A percentile compares a stretch with the other conserved stretches of the same genome.
These are phyloP conservation scores for Dysidea cf. avara DNA, from an alignment of 37 sponge, comb jelly and placozoan genomes.

Conservation along the genomic window DNA sequence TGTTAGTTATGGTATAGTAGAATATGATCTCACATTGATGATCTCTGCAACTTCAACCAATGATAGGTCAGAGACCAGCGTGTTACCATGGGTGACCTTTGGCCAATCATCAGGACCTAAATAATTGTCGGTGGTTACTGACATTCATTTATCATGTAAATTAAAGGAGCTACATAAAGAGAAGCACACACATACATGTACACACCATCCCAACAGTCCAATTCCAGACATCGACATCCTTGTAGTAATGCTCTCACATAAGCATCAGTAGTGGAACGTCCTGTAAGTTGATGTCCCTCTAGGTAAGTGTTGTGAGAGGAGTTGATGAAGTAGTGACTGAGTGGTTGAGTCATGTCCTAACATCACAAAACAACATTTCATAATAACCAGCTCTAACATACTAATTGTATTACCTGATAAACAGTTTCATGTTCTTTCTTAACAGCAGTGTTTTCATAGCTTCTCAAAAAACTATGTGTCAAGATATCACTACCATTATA, in stretches of 20 bases:
- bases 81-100: constrained; percentile 84
- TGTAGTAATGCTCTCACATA: constrained; percentile 78
- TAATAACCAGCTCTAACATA: too few species aligned
- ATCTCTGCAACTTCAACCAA: constrained; percentile 69
- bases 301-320: constrained; percentile 95
- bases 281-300: constrained; percentile 78
- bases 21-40: constrained; percentile 41
- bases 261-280: constrained; percentile 82
- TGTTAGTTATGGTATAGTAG: too few species aligned
- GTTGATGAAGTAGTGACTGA: constrained; percentile 94
- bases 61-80: constrained; percentile 73
- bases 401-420: constrained; percentile 71
- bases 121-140: too few species aligned
- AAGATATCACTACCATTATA: too few species aligned
- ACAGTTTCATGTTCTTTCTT: constrained; percentile 50
- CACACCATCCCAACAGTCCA: constrained; percentile 71
- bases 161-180: too few species aligned
- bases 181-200: too few species aligned
- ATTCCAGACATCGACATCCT: constrained; percentile 86
- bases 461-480: constrained; percentile 61
- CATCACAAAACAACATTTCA: background rate
- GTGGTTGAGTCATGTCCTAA: constrained; percentile 90
- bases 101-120: constrained; percentile 58
- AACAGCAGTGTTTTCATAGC: constrained; percentile 53
- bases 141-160: too few species aligned